Evolutionary conservation across 2,888 invertebrate genomes (phyloP), one percentile per base, ranked within the genome.

Genomic region (Lysandra coridon): DNA sequence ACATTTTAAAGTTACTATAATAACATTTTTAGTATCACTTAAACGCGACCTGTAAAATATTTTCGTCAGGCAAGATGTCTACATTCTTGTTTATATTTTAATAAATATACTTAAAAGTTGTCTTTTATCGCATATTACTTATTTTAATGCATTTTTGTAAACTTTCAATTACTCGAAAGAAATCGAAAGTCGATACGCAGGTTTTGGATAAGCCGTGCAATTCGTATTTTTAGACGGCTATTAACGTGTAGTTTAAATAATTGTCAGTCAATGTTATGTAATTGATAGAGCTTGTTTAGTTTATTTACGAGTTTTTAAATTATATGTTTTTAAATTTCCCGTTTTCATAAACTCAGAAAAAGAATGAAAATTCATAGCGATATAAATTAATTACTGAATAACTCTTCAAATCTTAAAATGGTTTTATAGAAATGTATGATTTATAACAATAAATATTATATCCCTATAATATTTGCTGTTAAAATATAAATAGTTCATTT

Each of bases 121-220:
- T 4, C 10, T 73, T 12, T 14, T 69, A 69, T 69, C 4, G 1
- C 14, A 44, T 44, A 44, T 44, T 1, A 44, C 14, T 69, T 69
- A 33, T 69, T 30, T 69, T 12, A 44, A 40, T 7, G 44, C n/a
- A 40, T 73, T 73, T 44, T 75, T 74, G 2, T 49, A 30, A 53
- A 44, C 75, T 75, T 53, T 75, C 23, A 75, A 53, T 75, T 23
- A 75, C 23, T 14, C 10, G 5, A 40, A 74, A 44, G 53, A 75
- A 53, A 75, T 53, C 53, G 75, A 75, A 75, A 75, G 75, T 75
- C 12, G 6, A 75, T 44, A 30, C 6, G 14, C 75, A 49, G 49
- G 49, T 49, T 75, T 75, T 75, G 40, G 30, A 30, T 75, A 30
- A 49, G 74, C 12, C 44, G 53, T 75, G 30, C 53, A 75, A 75